phyloP scores from a whole-genome alignment of 2,888 invertebrate species.

The Vanessa cardui region DNA sequence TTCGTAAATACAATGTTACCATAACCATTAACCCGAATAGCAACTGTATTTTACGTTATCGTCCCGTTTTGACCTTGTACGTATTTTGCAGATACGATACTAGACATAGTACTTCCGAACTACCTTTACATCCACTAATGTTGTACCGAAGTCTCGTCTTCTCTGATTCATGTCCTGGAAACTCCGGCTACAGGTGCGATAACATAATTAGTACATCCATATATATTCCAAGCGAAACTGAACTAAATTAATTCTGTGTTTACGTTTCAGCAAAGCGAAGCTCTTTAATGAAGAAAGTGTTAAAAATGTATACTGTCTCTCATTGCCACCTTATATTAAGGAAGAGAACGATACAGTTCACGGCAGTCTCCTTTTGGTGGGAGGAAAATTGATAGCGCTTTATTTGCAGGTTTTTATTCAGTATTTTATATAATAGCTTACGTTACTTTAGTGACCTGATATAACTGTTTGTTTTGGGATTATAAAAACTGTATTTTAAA shows the following conservation, averaged over 20 bases:
- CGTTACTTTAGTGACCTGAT: no score
- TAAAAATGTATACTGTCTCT: constrained; percentile 64
- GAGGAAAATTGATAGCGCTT: constrained; percentile 65
- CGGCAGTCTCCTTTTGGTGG: constrained; percentile 62
- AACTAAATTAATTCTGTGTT: constrained; percentile 17
- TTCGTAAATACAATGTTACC: not conserved
- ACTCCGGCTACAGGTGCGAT: constrained; percentile 59
- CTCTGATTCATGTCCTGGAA: constrained; percentile 63
- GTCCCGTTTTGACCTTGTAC: not conserved
- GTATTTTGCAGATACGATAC: constrained; percentile 54
- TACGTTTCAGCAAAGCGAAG: constrained; percentile 53
- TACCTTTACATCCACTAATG: constrained; percentile 54
- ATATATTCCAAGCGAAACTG: constrained; percentile 12
- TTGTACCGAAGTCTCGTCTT: constrained; percentile 55
- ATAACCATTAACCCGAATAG: not conserved
- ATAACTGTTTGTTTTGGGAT: no score
- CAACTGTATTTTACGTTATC: not conserved
- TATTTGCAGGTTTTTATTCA: constrained; percentile 60
- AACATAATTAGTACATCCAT: constrained; percentile 31
- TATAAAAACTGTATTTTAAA: no score
- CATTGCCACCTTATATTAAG: constrained; percentile 59
- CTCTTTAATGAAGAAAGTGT: constrained; percentile 47
- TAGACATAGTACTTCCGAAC: constrained; percentile 47
- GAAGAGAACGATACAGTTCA: constrained; percentile 63
- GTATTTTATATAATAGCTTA: not conserved